A percentile compares a stretch with the other conserved stretches of the same genome.
phyloP scores from a whole-genome alignment of 2,888 invertebrate species.

The Beris morrisii region DNA sequence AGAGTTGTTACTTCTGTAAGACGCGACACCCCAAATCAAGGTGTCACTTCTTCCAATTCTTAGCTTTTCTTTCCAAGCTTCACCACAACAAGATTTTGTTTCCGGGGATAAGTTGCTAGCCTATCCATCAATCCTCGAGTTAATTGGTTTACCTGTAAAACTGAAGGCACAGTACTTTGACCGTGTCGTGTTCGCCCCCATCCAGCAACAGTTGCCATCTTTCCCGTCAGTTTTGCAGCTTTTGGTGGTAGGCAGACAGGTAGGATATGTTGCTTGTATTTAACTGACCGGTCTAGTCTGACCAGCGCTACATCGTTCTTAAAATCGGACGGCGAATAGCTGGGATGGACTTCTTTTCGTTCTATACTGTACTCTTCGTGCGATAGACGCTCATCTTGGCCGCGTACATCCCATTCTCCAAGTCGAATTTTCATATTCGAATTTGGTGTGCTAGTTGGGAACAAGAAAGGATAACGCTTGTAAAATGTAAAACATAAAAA shows the following conservation, averaged over 20 bases:
- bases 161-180: conserved; percentile 82
- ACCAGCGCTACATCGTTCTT: conserved; percentile 86
- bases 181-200: conserved; percentile 92
- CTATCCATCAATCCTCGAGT: too few relatives aligned
- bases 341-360: conserved; percentile 87
- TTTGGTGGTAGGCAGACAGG: conserved; percentile 87
- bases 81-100: too few relatives aligned
- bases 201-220: conserved; percentile 88
- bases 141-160: conserved; percentile 63
- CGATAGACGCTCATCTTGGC: conserved; percentile 76
- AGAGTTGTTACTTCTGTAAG: too few relatives aligned
- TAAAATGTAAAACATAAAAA: neutral
- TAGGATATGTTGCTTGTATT: conserved; percentile 88
- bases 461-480: neutral
- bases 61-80: too few relatives aligned
- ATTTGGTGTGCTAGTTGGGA: conserved; percentile 73
- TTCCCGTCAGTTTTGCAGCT: conserved; percentile 77
- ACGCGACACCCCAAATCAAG: too few relatives aligned
- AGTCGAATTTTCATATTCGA: conserved; percentile 84
- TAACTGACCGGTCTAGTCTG: conserved; percentile 76
- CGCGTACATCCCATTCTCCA: conserved; percentile 91
- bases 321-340: conserved; percentile 89
- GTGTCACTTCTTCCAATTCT: too few relatives aligned
- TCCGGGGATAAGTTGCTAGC: too few relatives aligned
- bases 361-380: conserved; percentile 90